Evolutionary conservation across 2,888 invertebrate genomes (phyloP).

Genomic region (Limnephilus rhombicus): DNA sequence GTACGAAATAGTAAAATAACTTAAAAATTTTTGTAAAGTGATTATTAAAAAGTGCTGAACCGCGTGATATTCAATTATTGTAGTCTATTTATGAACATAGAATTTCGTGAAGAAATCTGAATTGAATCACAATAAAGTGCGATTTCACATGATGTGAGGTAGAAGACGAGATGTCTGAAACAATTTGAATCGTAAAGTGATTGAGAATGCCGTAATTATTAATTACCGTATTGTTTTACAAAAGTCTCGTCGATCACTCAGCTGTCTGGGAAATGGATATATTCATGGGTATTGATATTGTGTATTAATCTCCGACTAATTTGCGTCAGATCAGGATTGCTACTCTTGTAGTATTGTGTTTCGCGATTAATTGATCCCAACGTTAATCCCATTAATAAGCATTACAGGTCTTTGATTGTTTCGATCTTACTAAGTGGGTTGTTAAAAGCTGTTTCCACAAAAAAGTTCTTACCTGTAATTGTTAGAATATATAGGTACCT

Average conservation of each 20-base stretch:
- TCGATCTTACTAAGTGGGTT: not conserved
- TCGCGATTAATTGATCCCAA: not conserved
- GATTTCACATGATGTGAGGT: not conserved
- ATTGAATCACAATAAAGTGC: not conserved
- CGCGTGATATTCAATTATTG: not conserved
- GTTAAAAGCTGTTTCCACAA: not conserved
- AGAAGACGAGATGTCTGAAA: constrained; percentile 8
- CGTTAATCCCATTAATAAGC: not conserved
- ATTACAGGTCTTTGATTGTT: not conserved
- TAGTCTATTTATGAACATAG: not conserved
- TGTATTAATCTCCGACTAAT: not conserved
- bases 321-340: not conserved
- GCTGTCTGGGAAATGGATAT: not conserved
- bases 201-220: not conserved
- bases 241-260: not conserved
- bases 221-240: not conserved
- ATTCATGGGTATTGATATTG: constrained; percentile 1
- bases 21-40: not conserved
- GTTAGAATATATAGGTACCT: too few species aligned
- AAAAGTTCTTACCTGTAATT: too few species aligned
- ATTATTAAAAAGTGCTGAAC: not conserved
- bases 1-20: too few species aligned
- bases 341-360: not conserved
- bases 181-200: not conserved
- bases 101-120: not conserved